Base-by-base conservation (phyloP, 1,140 invertebrate species). In the Protaetia brevitarsis region DNA sequence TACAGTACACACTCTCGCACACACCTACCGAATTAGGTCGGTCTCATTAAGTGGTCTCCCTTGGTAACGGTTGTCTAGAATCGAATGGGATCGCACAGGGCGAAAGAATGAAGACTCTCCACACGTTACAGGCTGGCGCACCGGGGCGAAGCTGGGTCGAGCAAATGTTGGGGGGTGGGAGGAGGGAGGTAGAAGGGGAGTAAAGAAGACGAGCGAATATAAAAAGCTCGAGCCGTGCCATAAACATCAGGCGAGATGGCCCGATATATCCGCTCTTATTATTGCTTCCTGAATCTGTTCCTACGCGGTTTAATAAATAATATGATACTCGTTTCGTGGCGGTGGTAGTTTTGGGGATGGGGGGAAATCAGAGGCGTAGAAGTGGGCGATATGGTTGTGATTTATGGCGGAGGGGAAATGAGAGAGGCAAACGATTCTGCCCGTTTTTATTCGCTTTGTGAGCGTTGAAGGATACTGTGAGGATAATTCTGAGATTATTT, bases 11-110 rank as follows among this genome's bases (percentile, higher is more conserved):
- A n/a, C n/a, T n/a, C n/a, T n/a, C 63, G 63, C 31, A 45, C 21
- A 45, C 66, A 34, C 27, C 63, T 66, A 60, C 51, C 63, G 61
- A 36, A 61, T 64, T 62, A 59, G 69, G 67, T 64, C 61, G 69
- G 66, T 65, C 72, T 75, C 73, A 75, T 75, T 75, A 74, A 73
- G 73, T 75, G 72, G 72, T 75, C 72, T 75, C 73, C 72, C 71
- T 57, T 69, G 73, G 73, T 69, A 73, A 75, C 72, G 71, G 71
- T 74, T 72, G 69, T 73, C 69, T 69, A 68, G 69, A 69, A 56
- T 66, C 69, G 62, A n/a, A n/a, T n/a, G n/a, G n/a, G n/a, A n/a
- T n/a, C n/a, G n/a, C n/a, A n/a, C n/a, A n/a, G n/a, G n/a, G n/a
- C n/a, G 11, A 13, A 37, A 65, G 56, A 62, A 62, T 64, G 16